These are phyloP conservation scores for Hylomyscus alleni DNA, from an alignment of 2,797 vertebrate genomes.

Conservation along the genomic window DNA sequence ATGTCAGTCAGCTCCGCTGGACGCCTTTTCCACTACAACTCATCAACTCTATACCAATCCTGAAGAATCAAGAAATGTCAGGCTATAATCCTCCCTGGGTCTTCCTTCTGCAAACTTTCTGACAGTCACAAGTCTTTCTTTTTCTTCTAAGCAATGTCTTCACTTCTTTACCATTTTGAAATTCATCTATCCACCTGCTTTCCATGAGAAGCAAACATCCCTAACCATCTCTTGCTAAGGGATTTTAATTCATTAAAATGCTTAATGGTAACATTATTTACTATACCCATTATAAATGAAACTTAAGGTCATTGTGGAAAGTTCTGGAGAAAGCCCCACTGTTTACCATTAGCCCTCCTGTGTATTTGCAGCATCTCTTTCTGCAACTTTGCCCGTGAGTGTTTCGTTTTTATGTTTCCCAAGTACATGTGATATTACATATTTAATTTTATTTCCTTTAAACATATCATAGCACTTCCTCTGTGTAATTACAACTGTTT, in stretches of 20 bases:
- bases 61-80: constrained; percentile 5
- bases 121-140: neutral
- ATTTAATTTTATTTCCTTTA: constrained; percentile 55
- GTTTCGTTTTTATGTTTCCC: constrained; percentile 49
- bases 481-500: constrained; percentile 21
- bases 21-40: constrained; percentile 17
- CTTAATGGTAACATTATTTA: neutral
- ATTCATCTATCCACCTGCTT: neutral
- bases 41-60: neutral
- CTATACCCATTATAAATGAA: neutral
- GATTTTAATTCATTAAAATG: constrained; percentile 35
- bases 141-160: neutral
- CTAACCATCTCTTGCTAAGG: neutral
- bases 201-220: neutral
- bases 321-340: neutral
- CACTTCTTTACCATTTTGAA: neutral
- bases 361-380: neutral
- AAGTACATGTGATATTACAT: neutral
- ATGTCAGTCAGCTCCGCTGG: constrained; percentile 22
- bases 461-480: constrained; percentile 28
- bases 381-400: neutral
- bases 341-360: neutral
- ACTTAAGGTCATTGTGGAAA: neutral
- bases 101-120: neutral
- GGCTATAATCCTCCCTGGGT: neutral